A percentile compares a stretch with the other conserved stretches of the same genome.
These are phyloP conservation scores for Sarcophaga rosellei DNA, from an alignment of 2,888 invertebrate species.

Conservation along the genomic window DNA sequence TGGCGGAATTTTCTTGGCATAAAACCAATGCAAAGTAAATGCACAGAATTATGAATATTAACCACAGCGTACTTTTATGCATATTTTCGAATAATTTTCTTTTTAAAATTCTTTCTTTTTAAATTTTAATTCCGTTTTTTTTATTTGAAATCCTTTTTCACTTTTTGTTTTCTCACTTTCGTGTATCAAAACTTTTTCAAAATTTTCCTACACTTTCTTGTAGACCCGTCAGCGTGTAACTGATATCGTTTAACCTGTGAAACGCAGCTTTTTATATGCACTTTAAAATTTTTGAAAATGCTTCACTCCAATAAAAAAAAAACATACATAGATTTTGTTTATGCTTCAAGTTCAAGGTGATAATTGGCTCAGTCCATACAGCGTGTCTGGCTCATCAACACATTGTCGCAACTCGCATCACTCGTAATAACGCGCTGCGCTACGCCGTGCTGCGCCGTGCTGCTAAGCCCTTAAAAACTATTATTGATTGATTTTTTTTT, in stretches of 20 bases:
- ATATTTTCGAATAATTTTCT: constrained; percentile 66
- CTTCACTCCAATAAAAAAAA: not conserved
- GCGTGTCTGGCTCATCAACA: constrained; percentile 64
- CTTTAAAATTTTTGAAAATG: constrained; percentile 22
- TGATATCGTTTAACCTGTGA: constrained; percentile 15
- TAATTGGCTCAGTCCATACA: constrained; percentile 66
- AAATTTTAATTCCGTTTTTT: constrained; percentile 3
- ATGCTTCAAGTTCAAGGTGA: constrained; percentile 69
- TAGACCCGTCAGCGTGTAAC: constrained; percentile 37
- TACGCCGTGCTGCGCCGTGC: too few relatives aligned
- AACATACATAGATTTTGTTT: constrained; percentile 30
- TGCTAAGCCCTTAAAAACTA: not conserved
- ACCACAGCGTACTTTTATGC: constrained; percentile 75
- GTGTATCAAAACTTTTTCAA: not conserved
- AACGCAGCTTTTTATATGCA: constrained; percentile 62
- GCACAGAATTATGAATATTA: constrained; percentile 72
- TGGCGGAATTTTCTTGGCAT: constrained; percentile 69
- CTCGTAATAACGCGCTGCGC: not conserved
- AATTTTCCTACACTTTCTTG: constrained; percentile 21
- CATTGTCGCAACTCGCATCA: constrained; percentile 7
- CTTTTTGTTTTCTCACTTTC: not conserved
- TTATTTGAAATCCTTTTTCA: not conserved
- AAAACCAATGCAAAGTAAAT: constrained; percentile 75
- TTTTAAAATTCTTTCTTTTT: not conserved
- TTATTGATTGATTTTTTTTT: constrained; percentile 10